Conservation (phyloP, 2,797 vertebrate genomes). For the Gallinago nigripennis region DNA sequence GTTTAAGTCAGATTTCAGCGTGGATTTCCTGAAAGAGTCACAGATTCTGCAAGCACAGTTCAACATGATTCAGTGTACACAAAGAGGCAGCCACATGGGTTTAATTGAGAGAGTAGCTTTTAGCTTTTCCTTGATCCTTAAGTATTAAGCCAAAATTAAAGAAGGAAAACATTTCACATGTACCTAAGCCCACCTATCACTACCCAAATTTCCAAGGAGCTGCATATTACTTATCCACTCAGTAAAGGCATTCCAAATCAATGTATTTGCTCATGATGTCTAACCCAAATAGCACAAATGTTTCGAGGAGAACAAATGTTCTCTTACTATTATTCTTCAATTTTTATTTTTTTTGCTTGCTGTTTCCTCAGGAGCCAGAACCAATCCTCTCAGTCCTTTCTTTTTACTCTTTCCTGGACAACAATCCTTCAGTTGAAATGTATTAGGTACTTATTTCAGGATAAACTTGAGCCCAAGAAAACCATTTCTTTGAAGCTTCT, state of each 20-base stretch:
- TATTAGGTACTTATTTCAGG: neutral
- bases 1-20: neutral
- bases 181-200: neutral
- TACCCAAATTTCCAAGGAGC: neutral
- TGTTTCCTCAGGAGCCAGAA: neutral
- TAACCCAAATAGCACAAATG: neutral
- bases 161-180: neutral
- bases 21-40: neutral
- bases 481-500: neutral
- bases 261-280: neutral
- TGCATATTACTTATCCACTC: neutral
- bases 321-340: neutral
- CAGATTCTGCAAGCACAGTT: neutral
- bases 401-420: neutral
- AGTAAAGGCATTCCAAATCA: neutral
- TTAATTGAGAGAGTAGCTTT: neutral
- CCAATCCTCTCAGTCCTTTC: neutral
- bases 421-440: neutral
- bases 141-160: neutral
- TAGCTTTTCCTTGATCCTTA: neutral
- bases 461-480: neutral
- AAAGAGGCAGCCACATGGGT: neutral
- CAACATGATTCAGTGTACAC: neutral
- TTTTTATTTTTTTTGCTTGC: neutral
- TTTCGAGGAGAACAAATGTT: neutral